Evolutionary conservation across 2,888 invertebrate genomes (phyloP).

Genomic region (Nephrocerus scutellatus): DNA sequence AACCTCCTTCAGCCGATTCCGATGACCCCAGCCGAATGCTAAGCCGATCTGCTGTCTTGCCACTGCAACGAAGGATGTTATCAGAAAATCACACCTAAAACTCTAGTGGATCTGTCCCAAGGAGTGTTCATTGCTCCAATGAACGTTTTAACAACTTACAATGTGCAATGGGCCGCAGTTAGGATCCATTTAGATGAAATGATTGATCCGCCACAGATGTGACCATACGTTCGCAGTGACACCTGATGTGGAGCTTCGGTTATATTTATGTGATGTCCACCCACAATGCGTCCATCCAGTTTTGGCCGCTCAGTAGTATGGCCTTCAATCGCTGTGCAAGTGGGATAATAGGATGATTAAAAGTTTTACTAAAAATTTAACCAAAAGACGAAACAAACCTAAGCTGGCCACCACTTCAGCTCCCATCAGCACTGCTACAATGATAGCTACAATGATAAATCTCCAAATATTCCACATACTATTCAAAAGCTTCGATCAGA

Average conservation of each 20-base stretch:
- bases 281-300: constrained; percentile 46
- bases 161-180: constrained; percentile 46
- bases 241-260: constrained; percentile 45
- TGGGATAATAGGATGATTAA: too few relatives aligned
- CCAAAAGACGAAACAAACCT: too few relatives aligned
- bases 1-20: constrained; percentile 49
- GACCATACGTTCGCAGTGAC: constrained; percentile 39
- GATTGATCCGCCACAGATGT: constrained; percentile 45
- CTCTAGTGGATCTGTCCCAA: not conserved
- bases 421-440: not conserved
- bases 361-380: too few relatives aligned
- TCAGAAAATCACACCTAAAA: not conserved
- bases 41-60: constrained; percentile 29
- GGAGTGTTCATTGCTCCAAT: not conserved
- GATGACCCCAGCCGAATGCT: constrained; percentile 54
- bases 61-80: constrained; percentile 24
- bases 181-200: constrained; percentile 43
- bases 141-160: constrained; percentile 29
- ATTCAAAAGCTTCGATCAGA: too few relatives aligned
- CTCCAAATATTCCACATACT: too few relatives aligned
- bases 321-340: constrained; percentile 1
- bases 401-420: constrained; percentile 11
- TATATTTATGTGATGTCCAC: constrained; percentile 43
- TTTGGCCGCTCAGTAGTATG: constrained; percentile 29
- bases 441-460: too few relatives aligned